Base-by-base conservation (phyloP, 2,113 vertebrate genomes). In the Nyctibius bracteatus region DNA sequence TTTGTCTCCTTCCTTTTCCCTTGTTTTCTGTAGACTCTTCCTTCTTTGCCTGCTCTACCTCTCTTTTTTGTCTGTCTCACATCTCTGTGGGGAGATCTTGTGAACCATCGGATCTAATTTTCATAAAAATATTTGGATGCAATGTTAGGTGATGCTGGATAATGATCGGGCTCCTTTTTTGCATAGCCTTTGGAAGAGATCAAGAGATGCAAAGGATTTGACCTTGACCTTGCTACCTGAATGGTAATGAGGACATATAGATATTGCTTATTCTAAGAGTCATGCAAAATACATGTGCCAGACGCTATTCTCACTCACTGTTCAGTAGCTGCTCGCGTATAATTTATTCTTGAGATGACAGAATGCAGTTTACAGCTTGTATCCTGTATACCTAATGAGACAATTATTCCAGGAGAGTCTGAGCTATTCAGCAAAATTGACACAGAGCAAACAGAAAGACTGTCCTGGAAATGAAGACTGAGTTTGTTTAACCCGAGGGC, bases 351-450 rank as follows among this genome's bases (percentile, higher is more conserved):
- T 79, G 73, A 74, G n/a, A 75, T 81, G 82, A 83, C 77, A 95
- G 89, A 89, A 94, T 91, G 44, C 61, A 81, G 73, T 93, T 92
- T 91, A 92, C 90, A 92, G 63, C 72, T 93, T 87, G 80, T 79
- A 86, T 78, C 73, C 57, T 84, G 73, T 93, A 47, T 74, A 49
- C 37, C 52, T 96, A 93, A 96, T 52, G 52, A 95, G 65, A 81
- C 92, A 92, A 88, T 96, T 93, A 93, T 88, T 90, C 73, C 65
- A 74, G 88, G 61, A 95, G 37, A 90, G 54, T 41, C 44, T 86
- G 68, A 94, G 77, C 72, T 86, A 49, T 67, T 95, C 83, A 79
- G 88, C 72, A 93, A 67, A 92, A 89, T 2, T 81, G 80, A 67
- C 68, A 62, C 12, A 66, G 80, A 51, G 25, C 43, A 89, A 91